These are phyloP conservation scores for Phalangium opilio DNA, from an alignment of 2,888 invertebrate genomes.

Conservation along the genomic window DNA sequence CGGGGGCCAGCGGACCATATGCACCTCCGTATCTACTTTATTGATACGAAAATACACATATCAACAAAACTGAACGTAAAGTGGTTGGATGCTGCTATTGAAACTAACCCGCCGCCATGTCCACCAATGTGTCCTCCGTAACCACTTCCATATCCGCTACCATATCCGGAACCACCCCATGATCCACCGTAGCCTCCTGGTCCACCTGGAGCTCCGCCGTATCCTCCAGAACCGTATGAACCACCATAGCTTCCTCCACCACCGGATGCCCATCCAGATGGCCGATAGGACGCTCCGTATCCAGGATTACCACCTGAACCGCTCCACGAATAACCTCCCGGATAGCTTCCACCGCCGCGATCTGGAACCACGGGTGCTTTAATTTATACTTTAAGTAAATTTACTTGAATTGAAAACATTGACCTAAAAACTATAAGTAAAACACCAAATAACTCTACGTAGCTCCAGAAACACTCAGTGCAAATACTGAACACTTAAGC, in stretches of 20 bases:
- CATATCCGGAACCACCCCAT: neutral
- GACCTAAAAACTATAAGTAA: neutral
- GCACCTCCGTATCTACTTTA: too few species aligned
- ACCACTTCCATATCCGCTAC: neutral
- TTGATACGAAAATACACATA: too few species aligned
- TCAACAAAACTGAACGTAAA: neutral
- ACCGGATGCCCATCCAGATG: slow-evolving; percentile 10
- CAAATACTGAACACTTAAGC: neutral
- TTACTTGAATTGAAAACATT: neutral
- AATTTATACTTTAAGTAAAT: too few species aligned
- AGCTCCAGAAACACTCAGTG: too few species aligned
- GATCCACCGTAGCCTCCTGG: neutral
- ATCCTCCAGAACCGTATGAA: slow-evolving; percentile 8
- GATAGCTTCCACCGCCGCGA: slow-evolving; percentile 6
- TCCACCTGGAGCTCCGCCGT: slow-evolving; percentile 1
- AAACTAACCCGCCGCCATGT: neutral
- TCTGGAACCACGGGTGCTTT: slow-evolving; percentile 7
- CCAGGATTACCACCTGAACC: neutral
- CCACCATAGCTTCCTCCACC: slow-evolving; percentile 10
- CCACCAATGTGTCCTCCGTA: neutral
- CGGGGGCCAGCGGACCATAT: neutral
- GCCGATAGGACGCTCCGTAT: neutral
- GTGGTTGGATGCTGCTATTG: neutral
- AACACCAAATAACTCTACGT: too few species aligned
- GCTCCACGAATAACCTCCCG: slow-evolving; percentile 3